Conservation (phyloP, 2,797 vertebrate species). For the Paramormyrops hopkinsi region DNA sequence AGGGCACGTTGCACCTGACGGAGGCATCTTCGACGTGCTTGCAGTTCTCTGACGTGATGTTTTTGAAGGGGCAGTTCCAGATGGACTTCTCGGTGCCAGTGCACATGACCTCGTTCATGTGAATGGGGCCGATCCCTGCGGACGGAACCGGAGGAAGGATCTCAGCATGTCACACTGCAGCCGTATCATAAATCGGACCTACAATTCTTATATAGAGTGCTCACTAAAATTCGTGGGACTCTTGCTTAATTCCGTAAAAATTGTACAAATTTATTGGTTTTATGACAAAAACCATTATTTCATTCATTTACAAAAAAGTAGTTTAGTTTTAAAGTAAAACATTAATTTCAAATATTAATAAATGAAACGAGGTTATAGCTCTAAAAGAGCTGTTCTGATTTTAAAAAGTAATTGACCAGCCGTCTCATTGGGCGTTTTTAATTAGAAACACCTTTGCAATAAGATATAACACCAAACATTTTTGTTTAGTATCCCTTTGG, state of each 20-base stretch:
- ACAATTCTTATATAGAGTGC: background rate
- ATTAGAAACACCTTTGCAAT: background rate
- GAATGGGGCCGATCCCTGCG: conserved; percentile 83
- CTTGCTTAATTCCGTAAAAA: background rate
- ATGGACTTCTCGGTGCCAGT: conserved; percentile 75
- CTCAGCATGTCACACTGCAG: background rate
- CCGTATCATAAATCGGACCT: background rate
- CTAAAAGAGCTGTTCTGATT: background rate
- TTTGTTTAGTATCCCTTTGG: background rate
- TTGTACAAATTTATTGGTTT: background rate
- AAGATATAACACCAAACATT: background rate
- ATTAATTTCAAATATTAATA: background rate
- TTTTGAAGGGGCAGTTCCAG: conserved; percentile 81
- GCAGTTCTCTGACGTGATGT: conserved; percentile 86
- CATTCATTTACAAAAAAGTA: background rate
- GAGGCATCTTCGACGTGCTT: conserved; percentile 78
- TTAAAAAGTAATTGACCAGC: background rate
- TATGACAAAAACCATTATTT: background rate
- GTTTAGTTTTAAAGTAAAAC: background rate
- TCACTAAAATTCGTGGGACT: background rate
- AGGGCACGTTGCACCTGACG: conserved; percentile 80
- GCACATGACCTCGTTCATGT: conserved; percentile 88
- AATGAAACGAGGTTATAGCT: background rate
- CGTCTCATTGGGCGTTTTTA: background rate
- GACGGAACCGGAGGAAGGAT: background rate